Evolutionary conservation across 2,888 invertebrate genomes (phyloP), one percentile per base, ranked within the genome.

Genomic region (Drosophila rellima): DNA sequence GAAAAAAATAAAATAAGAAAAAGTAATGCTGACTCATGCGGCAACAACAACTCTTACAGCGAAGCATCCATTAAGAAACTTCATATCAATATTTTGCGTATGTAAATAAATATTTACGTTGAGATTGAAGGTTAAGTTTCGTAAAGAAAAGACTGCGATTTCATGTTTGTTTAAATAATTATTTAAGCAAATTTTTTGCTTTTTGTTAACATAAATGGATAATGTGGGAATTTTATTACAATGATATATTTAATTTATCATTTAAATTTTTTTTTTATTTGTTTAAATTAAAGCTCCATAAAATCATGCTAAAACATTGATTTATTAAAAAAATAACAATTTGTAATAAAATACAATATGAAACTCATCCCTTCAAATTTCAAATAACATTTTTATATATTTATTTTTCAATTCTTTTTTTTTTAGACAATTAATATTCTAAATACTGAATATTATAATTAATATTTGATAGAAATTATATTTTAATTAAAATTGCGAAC

Each of bases 71-170:
- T 73, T 73, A 66, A 48, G 20, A 15, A 42, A 55, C 57, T 55
- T 44, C 18, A 51, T 47, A 60, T 69, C 55, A 63, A 42, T 54
- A 42, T 61, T 48, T 62, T 35, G n/a, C 18, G 54, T 31, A 55
- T 55, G 42, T n/a, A 55, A 55, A 47, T 17, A 54, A 44, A 42
- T 54, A 59, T 44, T 66, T 48, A 54, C 29, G 31, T 44, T 60
- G 35, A 48, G 48, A 52, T 31, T 35, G 76, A 82, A 80, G 80
- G 71, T 26, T 75, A 64, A 44, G 42, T 47, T 54, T 20, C 31
- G 31, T 33, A 33, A 55, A 15, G 8, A 3, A 66, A 66, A 20
- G 33, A 23, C 48, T 39, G 37, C 17, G 17, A 57, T 29, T 44
- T 35, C 3, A 7, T 57, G 37, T 47, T 57, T 59, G 39, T 23